Conservation (phyloP, 2,797 vertebrate genomes). For the Lacerta agilis region DNA sequence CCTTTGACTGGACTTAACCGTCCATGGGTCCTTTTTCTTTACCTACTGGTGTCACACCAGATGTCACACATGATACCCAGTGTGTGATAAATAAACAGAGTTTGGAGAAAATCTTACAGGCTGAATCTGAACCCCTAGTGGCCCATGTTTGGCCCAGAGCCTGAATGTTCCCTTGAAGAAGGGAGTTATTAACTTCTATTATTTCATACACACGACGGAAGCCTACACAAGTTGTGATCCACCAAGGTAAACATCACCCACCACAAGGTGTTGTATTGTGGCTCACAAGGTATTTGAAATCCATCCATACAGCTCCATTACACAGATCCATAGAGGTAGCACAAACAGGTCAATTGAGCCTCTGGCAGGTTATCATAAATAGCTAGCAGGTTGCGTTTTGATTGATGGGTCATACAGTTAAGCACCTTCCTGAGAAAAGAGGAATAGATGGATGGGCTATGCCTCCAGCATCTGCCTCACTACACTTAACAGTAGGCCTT, state of each 20-base stretch:
- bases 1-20: too few relatives aligned
- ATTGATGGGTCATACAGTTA: not conserved
- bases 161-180: not conserved
- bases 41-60: too few relatives aligned
- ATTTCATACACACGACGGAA: not conserved
- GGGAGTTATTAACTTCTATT: not conserved
- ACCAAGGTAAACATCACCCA: not conserved
- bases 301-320: not conserved
- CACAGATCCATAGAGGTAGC: not conserved
- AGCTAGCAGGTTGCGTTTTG: not conserved
- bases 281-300: not conserved
- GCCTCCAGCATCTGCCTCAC: not conserved
- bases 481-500: not conserved
- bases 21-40: too few relatives aligned
- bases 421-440: not conserved
- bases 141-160: too few relatives aligned
- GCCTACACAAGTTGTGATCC: not conserved
- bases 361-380: not conserved
- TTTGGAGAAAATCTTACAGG: too few relatives aligned
- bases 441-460: too few relatives aligned
- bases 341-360: not conserved
- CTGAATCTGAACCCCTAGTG: too few relatives aligned
- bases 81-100: too few relatives aligned
- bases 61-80: too few relatives aligned
- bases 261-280: not conserved